Evolutionary conservation across 2,888 invertebrate genomes (phyloP).

Genomic region (Allygus modestus): DNA sequence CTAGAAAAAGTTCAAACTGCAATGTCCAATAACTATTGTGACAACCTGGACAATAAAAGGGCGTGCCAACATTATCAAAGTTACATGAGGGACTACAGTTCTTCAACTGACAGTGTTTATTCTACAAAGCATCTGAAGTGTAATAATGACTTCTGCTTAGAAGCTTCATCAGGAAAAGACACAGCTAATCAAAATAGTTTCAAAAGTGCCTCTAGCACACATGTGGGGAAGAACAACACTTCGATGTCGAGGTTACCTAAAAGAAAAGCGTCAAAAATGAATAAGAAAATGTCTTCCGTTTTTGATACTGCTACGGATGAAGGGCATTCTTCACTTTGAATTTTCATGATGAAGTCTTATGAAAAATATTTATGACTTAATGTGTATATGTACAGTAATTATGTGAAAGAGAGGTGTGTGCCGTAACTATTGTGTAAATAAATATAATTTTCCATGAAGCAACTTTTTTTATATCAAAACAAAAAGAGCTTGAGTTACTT

Average conservation of each 20-base stretch:
- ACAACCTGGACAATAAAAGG: neutral
- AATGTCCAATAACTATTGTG: neutral
- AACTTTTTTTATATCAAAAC: no score
- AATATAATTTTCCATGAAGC: no score
- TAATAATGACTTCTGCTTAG: neutral
- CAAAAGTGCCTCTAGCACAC: neutral
- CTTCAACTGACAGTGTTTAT: neutral
- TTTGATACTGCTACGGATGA: constrained; percentile 14
- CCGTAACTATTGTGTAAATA: neutral
- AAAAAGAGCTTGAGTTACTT: no score
- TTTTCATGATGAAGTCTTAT: neutral
- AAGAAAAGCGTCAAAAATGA: neutral
- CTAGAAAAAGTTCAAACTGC: neutral
- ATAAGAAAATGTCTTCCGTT: constrained; percentile 1
- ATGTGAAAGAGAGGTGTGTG: neutral
- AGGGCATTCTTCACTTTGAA: neutral
- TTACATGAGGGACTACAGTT: neutral
- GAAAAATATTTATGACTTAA: neutral
- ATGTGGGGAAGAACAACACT: neutral
- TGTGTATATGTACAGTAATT: neutral
- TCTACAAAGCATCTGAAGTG: neutral
- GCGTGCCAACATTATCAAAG: neutral
- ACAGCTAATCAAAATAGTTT: neutral
- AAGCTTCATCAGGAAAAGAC: neutral
- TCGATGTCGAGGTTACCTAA: neutral